These are phyloP conservation scores for Discoglossus pictus DNA, from an alignment of 2,797 vertebrate genomes.

Conservation along the genomic window DNA sequence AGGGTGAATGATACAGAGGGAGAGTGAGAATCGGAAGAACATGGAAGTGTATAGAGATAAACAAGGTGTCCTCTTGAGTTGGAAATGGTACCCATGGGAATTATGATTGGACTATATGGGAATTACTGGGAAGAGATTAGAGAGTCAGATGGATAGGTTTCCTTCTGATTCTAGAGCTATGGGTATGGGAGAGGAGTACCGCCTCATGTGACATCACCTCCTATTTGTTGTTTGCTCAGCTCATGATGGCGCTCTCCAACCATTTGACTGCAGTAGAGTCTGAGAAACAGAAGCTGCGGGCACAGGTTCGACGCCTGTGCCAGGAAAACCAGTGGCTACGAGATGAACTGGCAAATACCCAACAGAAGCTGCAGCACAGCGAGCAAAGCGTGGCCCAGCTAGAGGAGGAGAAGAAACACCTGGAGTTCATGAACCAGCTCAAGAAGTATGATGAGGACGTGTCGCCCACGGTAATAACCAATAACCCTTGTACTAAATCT, in stretches of 20 bases:
- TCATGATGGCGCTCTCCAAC: constrained; percentile 97
- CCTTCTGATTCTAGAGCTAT: too few relatives aligned
- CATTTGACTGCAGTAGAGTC: constrained; percentile 96
- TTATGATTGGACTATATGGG: too few relatives aligned
- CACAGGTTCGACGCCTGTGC: constrained; percentile 92
- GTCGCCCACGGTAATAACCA: constrained; percentile 83
- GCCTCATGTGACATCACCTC: background rate
- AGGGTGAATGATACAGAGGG: too few relatives aligned
- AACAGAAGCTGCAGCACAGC: constrained; percentile 96
- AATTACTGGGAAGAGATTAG: too few relatives aligned
- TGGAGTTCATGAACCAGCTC: constrained; percentile 97
- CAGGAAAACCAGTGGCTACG: constrained; percentile 99
- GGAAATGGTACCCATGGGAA: too few relatives aligned
- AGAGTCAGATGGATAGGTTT: too few relatives aligned
- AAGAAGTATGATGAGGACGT: constrained; percentile 96
- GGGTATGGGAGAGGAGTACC: too few relatives aligned
- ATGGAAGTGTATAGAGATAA: too few relatives aligned
- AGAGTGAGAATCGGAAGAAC: too few relatives aligned
- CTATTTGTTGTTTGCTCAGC: constrained; percentile 66
- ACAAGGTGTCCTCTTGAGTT: too few relatives aligned
- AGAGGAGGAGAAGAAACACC: constrained; percentile 97
- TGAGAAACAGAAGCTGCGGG: constrained; percentile 96
- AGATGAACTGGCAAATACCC: constrained; percentile 94
- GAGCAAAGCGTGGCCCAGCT: constrained; percentile 96
- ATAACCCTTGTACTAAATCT: too few relatives aligned